These are phyloP conservation scores for Sinodicranocentrus sp. DNA, from an alignment of 2,888 invertebrate genomes.

Conservation along the genomic window DNA sequence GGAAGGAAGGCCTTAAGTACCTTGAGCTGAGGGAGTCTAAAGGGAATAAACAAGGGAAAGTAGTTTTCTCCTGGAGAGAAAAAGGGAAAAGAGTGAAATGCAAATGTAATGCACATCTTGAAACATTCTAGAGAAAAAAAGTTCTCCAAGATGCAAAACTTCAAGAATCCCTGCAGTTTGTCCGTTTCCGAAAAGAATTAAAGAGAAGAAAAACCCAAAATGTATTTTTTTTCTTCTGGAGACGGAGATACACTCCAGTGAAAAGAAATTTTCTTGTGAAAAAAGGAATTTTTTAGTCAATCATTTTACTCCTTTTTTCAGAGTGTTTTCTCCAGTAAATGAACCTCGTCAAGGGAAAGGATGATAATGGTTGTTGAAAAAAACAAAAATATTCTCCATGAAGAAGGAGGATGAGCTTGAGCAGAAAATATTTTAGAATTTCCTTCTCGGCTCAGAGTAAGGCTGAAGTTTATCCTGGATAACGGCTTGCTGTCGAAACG, in stretches of 20 bases:
- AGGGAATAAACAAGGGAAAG: no score
- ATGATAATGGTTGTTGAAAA: background rate
- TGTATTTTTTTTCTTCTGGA: no score
- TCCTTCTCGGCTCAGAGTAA: background rate
- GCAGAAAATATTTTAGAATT: background rate
- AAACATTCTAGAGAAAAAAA: background rate
- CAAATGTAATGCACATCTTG: background rate
- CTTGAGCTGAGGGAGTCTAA: no score
- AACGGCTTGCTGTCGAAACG: constrained; percentile 73
- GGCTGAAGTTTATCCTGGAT: constrained; percentile 70
- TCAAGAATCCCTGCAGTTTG: background rate
- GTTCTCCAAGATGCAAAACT: background rate
- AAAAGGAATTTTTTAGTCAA: background rate
- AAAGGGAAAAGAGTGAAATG: background rate
- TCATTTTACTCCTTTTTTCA: no score
- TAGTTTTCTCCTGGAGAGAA: background rate
- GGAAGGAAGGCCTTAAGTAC: constrained; percentile 38
- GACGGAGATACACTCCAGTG: no score
- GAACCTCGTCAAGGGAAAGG: background rate
- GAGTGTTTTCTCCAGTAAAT: no score
- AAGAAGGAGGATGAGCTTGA: background rate
- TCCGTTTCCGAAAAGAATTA: constrained; percentile 32
- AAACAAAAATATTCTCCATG: background rate
- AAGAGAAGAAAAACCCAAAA: background rate
- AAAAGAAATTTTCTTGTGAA: background rate